These are phyloP conservation scores for Ginglymostoma cirratum DNA, from an alignment of 2,113 vertebrate species.

Conservation along the genomic window DNA sequence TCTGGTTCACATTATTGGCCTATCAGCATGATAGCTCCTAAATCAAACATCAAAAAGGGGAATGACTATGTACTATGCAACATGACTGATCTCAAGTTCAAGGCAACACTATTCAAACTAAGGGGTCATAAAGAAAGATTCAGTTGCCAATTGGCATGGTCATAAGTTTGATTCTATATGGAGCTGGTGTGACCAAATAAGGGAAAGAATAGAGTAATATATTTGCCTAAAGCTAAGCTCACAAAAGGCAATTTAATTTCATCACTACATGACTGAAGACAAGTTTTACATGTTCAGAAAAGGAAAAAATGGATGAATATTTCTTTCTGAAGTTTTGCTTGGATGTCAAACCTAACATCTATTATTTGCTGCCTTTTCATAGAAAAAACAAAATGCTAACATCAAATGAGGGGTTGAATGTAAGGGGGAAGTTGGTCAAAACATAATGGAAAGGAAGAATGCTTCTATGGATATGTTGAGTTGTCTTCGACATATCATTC, in stretches of 20 bases:
- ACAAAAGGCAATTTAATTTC: background rate
- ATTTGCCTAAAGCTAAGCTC: background rate
- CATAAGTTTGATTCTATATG: background rate
- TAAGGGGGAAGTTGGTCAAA: background rate
- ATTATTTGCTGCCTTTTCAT: background rate
- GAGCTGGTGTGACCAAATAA: background rate
- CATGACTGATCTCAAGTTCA: background rate
- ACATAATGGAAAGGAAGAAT: background rate
- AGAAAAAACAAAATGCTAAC: background rate
- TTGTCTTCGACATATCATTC: background rate
- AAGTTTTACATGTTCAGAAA: background rate
- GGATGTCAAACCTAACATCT: background rate
- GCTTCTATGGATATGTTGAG: background rate
- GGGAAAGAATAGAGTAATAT: background rate
- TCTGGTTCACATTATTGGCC: background rate
- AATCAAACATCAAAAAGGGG: background rate
- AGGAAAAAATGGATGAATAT: background rate
- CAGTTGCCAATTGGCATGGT: background rate
- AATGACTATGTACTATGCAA: background rate
- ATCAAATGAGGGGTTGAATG: background rate
- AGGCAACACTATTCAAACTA: background rate
- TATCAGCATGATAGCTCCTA: background rate
- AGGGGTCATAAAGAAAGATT: background rate
- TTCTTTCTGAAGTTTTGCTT: background rate
- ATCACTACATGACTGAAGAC: background rate